Percentiles rank a stretch among this genome's conserved stretches.
phyloP scores from a whole-genome alignment of 2,888 invertebrate genomes.

The Dysmachus trigonus region DNA sequence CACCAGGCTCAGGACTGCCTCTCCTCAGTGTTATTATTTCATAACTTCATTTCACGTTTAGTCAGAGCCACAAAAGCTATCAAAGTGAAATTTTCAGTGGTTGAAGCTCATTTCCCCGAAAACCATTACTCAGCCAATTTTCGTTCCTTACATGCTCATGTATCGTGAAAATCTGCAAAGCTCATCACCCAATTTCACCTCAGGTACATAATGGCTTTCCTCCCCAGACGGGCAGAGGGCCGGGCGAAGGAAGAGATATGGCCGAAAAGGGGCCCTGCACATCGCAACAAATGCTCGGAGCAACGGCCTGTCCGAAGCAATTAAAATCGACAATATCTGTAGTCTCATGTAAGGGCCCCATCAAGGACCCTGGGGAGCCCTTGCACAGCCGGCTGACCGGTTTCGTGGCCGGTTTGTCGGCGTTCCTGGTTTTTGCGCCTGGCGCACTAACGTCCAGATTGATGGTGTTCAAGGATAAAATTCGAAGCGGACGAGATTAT shows the following conservation, averaged over 20 bases:
- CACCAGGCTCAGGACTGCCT: neutral
- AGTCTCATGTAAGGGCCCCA: slow-evolving; percentile 3
- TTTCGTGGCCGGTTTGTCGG: neutral
- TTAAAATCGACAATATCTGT: slow-evolving; percentile 37
- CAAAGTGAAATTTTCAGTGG: slow-evolving; percentile 35
- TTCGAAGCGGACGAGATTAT: slow-evolving; percentile 1
- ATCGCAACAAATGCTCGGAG: slow-evolving; percentile 7
- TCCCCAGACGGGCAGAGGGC: neutral
- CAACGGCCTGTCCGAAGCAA: slow-evolving; percentile 26
- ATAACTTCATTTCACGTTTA: slow-evolving; percentile 17
- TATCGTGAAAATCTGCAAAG: slow-evolving; percentile 36
- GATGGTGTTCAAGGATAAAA: slow-evolving; percentile 28
- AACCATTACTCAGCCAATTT: slow-evolving; percentile 37
- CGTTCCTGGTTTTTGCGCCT: neutral
- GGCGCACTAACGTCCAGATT: slow-evolving; percentile 14
- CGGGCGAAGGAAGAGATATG: neutral
- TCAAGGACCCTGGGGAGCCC: neutral
- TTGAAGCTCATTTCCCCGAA: slow-evolving; percentile 31
- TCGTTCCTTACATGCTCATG: slow-evolving; percentile 29
- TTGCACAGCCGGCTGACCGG: neutral
- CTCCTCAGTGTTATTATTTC: slow-evolving; percentile 23
- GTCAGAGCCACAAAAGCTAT: slow-evolving; percentile 35
- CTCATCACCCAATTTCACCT: slow-evolving; percentile 35
- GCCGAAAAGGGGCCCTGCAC: neutral
- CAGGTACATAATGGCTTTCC: slow-evolving; percentile 34